phyloP scores from a whole-genome alignment of 2,888 invertebrate genomes.

The Rutpela maculata region DNA sequence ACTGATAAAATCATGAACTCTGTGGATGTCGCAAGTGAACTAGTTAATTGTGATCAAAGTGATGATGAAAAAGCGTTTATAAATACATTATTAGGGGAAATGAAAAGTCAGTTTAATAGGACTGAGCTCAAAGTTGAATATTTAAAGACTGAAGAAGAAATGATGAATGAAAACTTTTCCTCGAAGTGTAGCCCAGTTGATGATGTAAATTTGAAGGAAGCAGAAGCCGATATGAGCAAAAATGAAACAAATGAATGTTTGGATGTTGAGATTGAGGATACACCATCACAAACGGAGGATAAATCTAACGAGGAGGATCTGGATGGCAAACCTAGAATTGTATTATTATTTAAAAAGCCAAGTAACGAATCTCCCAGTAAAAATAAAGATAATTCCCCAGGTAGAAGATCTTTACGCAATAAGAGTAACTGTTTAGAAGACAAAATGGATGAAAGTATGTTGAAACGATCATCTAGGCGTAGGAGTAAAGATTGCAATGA shows the following conservation, averaged over 20 bases:
- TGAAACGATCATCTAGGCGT: slow-evolving; percentile 81
- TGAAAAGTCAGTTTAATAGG: slow-evolving; percentile 71
- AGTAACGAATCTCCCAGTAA: slow-evolving; percentile 59
- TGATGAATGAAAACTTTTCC: slow-evolving; percentile 24
- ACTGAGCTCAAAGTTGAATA: slow-evolving; percentile 63
- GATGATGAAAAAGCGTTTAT: slow-evolving; percentile 61
- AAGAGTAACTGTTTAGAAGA: slow-evolving; percentile 59
- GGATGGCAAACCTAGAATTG: slow-evolving; percentile 47
- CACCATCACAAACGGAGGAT: slow-evolving; percentile 38
- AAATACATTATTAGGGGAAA: slow-evolving; percentile 69
- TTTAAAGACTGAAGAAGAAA: slow-evolving; percentile 49
- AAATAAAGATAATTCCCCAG: slow-evolving; percentile 67
- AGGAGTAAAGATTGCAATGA: slow-evolving; percentile 79
- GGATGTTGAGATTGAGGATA: slow-evolving; percentile 44
- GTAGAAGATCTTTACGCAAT: slow-evolving; percentile 72
- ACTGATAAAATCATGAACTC: slow-evolving; percentile 35
- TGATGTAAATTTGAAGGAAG: slow-evolving; percentile 10
- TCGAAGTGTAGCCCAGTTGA: slow-evolving; percentile 12
- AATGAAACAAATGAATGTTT: slow-evolving; percentile 24
- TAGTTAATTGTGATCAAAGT: slow-evolving; percentile 41
- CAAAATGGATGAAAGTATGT: slow-evolving; percentile 65
- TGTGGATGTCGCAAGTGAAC: slow-evolving; percentile 36
- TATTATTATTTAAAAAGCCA: slow-evolving; percentile 65
- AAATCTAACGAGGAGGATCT: slow-evolving; percentile 47
- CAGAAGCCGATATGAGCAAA: slow-evolving; percentile 34